Percentiles rank a stretch among this genome's conserved stretches.
phyloP scores from a whole-genome alignment of 2,888 invertebrate species.

The Eremobia ochroleuca region DNA sequence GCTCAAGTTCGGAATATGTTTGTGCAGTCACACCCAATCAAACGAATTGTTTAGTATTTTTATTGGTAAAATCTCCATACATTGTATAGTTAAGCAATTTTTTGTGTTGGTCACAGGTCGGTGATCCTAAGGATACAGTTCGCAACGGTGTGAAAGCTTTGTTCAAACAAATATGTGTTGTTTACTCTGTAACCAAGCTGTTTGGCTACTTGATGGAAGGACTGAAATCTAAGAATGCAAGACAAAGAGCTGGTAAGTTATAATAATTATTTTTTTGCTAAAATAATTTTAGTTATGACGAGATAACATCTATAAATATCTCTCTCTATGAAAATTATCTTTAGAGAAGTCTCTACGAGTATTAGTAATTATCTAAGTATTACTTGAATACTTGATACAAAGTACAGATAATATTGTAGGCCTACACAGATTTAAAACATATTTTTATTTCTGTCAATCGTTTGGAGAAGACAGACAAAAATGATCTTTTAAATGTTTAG shows the following conservation, averaged over 20 bases:
- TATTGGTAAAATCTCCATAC: background rate
- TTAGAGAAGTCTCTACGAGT: background rate
- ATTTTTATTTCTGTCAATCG: background rate
- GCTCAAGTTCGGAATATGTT: conserved; percentile 1
- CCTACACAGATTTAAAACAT: background rate
- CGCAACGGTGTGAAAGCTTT: conserved; percentile 96
- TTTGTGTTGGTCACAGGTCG: conserved; percentile 91
- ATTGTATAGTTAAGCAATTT: background rate
- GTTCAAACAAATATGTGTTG: conserved; percentile 95
- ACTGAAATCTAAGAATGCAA: conserved; percentile 98
- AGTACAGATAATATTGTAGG: background rate
- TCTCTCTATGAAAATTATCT: background rate
- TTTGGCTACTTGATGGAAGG: conserved; percentile 98
- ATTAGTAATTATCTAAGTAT: background rate
- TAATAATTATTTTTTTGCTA: background rate
- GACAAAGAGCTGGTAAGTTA: conserved; percentile 95
- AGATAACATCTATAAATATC: background rate
- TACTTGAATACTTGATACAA: background rate
- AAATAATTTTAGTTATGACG: background rate
- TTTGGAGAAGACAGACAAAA: background rate
- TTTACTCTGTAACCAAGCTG: conserved; percentile 97
- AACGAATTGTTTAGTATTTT: background rate
- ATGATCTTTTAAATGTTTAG: background rate
- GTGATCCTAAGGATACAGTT: conserved; percentile 98
- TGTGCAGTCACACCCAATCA: background rate